phyloP scores from a whole-genome alignment of 2,797 vertebrate genomes.

The Acipenser transmontanus region DNA sequence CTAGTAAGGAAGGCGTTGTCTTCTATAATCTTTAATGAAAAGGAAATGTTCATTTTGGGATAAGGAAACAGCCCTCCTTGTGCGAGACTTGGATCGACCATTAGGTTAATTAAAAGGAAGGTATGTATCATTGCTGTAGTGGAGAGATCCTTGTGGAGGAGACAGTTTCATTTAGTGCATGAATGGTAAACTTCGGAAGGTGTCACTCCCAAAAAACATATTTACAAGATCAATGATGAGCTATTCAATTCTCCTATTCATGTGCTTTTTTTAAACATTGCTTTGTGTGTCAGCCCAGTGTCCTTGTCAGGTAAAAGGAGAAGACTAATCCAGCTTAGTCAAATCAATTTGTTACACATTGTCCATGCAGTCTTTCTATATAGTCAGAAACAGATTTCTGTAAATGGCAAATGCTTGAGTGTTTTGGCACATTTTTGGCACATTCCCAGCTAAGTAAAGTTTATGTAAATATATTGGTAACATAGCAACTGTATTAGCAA shows the following conservation, averaged over 20 bases:
- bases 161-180: conserved; percentile 37
- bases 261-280: conserved; percentile 22
- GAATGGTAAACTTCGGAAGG: conserved; percentile 34
- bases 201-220: conserved; percentile 26
- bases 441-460: too few relatives aligned
- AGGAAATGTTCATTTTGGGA: conserved; percentile 40
- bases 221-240: conserved; percentile 30
- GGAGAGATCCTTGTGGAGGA: conserved; percentile 26
- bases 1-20: conserved; percentile 12
- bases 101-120: conserved; percentile 46
- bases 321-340: conserved; percentile 18
- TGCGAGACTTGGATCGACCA: conserved; percentile 35
- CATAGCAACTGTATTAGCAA: too few relatives aligned
- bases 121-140: conserved; percentile 28
- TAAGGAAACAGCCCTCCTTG: conserved; percentile 34
- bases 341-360: conserved; percentile 10
- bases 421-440: too few relatives aligned
- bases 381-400: too few relatives aligned
- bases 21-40: conserved; percentile 41
- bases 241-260: conserved; percentile 31
- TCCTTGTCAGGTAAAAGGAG: conserved; percentile 31
- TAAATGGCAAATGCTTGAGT: too few relatives aligned
- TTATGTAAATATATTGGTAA: too few relatives aligned
- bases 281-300: conserved; percentile 21
- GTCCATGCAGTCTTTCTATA: too few relatives aligned